A percentile compares a stretch with the other conserved stretches of the same genome.
These are phyloP conservation scores for Glyphotaelius pellucidus DNA, from an alignment of 2,888 invertebrate genomes.

Conservation along the genomic window DNA sequence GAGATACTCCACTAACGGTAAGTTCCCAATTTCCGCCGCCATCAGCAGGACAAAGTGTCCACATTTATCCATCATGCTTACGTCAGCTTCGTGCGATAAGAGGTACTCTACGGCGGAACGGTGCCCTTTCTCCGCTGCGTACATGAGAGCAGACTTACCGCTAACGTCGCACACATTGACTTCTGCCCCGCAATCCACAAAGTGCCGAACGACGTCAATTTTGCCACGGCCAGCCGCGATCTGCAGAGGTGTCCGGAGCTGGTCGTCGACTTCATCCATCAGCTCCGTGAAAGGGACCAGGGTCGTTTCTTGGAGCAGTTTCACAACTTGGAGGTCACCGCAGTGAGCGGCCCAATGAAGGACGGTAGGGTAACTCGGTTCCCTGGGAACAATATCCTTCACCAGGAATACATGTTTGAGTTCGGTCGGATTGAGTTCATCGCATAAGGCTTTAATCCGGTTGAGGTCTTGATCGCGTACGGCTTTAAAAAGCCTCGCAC, in stretches of 20 bases:
- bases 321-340: not conserved
- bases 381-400: not conserved
- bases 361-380: not conserved
- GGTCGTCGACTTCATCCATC: not conserved
- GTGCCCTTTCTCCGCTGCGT: not conserved
- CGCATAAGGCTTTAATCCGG: not conserved
- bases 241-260: not conserved
- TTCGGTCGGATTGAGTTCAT: not conserved
- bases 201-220: not conserved
- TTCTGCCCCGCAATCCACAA: not conserved
- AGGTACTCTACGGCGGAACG: not conserved
- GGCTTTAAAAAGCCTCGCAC: not conserved
- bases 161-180: not conserved
- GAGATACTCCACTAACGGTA: not conserved
- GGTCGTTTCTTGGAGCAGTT: not conserved
- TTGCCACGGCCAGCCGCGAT: not conserved
- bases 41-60: not conserved
- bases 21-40: not conserved
- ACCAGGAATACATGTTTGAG: not conserved
- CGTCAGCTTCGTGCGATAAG: not conserved
- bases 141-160: not conserved
- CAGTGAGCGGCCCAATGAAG: not conserved
- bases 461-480: not conserved
- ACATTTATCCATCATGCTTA: not conserved
- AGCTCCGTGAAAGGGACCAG: not conserved